Conservation (phyloP, 2,797 vertebrate genomes). For the Tauraco hartlaubi region DNA sequence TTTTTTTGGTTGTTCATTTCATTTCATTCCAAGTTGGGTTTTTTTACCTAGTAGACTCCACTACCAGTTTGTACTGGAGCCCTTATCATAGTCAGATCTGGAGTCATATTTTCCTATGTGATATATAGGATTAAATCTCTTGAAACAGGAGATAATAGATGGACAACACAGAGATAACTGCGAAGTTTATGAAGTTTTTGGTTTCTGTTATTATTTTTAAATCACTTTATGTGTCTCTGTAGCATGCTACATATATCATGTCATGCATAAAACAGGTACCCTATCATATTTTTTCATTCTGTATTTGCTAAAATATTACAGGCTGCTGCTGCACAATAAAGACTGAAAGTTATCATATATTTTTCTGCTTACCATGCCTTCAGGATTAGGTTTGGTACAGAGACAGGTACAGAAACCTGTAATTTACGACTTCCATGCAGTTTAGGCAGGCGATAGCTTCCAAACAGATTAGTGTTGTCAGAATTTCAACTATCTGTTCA, state of each 20-base stretch:
- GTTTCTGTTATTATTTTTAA: neutral
- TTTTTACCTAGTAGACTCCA: neutral
- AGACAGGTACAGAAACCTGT: constrained; percentile 10
- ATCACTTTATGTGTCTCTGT: neutral
- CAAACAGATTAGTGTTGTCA: constrained; percentile 27
- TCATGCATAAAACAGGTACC: neutral
- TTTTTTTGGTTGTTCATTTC: neutral
- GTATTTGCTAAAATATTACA: neutral
- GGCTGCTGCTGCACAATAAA: neutral
- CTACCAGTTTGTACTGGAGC: neutral
- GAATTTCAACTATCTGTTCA: constrained; percentile 20
- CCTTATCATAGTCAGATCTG: neutral
- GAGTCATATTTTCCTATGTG: neutral
- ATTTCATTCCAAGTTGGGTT: neutral
- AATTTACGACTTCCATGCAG: constrained; percentile 19
- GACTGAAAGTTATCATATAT: neutral
- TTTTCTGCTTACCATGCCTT: neutral
- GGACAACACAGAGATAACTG: neutral
- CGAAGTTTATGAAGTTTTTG: neutral
- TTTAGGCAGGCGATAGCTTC: neutral
- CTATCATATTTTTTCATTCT: neutral
- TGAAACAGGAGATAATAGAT: neutral
- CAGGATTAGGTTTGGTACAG: neutral
- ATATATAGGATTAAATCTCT: neutral
- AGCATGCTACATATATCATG: neutral